These are phyloP conservation scores for Pongo pygmaeus DNA, from an alignment of 2,113 vertebrate genomes.

Conservation along the genomic window DNA sequence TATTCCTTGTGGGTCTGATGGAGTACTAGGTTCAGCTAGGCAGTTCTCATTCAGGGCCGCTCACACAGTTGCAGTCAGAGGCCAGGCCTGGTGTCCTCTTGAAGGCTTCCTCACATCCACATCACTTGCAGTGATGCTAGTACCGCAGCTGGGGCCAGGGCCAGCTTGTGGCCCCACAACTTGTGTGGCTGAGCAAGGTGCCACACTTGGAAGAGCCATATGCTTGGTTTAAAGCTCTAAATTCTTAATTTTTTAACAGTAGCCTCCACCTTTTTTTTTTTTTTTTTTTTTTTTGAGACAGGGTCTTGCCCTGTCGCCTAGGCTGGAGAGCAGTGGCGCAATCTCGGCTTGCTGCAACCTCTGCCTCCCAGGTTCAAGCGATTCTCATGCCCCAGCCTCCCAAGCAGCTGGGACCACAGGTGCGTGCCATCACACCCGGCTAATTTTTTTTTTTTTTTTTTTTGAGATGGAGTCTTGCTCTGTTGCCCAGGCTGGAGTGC, in stretches of 20 bases:
- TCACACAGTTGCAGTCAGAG: background rate
- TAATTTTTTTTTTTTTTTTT: too few species aligned
- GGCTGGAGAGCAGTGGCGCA: too few species aligned
- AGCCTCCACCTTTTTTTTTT: background rate
- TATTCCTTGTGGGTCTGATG: background rate
- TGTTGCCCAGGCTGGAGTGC: too few species aligned
- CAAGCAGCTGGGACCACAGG: too few species aligned
- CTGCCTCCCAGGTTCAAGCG: too few species aligned
- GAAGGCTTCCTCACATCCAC: background rate
- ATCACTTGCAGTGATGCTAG: background rate
- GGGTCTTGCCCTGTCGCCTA: too few species aligned
- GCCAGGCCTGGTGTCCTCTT: background rate
- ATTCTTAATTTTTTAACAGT: slow-evolving; percentile 14
- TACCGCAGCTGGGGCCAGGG: too few species aligned
- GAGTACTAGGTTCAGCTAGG: background rate
- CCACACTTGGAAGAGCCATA: background rate
- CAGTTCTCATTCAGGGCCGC: background rate
- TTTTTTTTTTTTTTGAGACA: too few species aligned
- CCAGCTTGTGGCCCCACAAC: background rate
- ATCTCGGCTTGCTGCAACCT: too few species aligned
- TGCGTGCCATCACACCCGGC: too few species aligned
- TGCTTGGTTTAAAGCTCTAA: background rate
- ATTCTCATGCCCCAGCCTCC: too few species aligned
- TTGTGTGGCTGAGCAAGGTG: background rate
- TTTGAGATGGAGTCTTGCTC: too few species aligned